These are phyloP conservation scores for Cyphomyrus discorhynchus DNA, from an alignment of 2,113 vertebrate species.

Conservation along the genomic window DNA sequence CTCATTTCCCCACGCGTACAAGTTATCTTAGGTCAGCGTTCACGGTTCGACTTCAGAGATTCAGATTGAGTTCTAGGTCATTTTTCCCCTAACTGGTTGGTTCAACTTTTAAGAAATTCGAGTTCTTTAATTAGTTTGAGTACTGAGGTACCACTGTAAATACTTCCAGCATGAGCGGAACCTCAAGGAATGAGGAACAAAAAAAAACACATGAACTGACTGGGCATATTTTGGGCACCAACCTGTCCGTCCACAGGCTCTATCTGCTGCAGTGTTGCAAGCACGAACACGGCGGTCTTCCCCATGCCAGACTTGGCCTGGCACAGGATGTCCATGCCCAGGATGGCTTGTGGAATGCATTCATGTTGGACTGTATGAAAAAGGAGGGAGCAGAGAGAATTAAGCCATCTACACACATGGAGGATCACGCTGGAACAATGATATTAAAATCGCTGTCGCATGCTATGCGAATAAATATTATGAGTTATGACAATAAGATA, in stretches of 20 bases:
- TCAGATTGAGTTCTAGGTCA: too few species aligned
- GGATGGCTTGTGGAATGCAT: slow-evolving; percentile 81
- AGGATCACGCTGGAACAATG: not conserved
- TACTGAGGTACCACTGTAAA: too few species aligned
- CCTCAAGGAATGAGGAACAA: not conserved
- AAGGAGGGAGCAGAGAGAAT: not conserved
- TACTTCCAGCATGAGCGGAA: not conserved
- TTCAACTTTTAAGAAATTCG: too few species aligned
- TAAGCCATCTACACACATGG: not conserved
- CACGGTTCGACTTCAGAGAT: too few species aligned
- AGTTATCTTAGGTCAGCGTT: too few species aligned
- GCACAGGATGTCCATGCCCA: slow-evolving; percentile 81
- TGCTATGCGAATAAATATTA: not conserved
- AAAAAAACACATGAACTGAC: not conserved
- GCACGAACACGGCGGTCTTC: slow-evolving; percentile 77
- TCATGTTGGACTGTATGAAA: slow-evolving; percentile 73
- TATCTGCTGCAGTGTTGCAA: slow-evolving; percentile 79
- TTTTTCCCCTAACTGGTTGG: too few species aligned
- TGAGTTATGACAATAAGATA: not conserved
- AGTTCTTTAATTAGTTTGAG: too few species aligned
- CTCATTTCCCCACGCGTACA: too few species aligned
- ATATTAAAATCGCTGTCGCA: not conserved
- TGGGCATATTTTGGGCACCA: slow-evolving; percentile 20
- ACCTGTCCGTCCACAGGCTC: slow-evolving; percentile 79
- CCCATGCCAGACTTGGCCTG: slow-evolving; percentile 87